Conservation (phyloP, 2,797 vertebrate genomes). For the Eulemur albifrons region DNA sequence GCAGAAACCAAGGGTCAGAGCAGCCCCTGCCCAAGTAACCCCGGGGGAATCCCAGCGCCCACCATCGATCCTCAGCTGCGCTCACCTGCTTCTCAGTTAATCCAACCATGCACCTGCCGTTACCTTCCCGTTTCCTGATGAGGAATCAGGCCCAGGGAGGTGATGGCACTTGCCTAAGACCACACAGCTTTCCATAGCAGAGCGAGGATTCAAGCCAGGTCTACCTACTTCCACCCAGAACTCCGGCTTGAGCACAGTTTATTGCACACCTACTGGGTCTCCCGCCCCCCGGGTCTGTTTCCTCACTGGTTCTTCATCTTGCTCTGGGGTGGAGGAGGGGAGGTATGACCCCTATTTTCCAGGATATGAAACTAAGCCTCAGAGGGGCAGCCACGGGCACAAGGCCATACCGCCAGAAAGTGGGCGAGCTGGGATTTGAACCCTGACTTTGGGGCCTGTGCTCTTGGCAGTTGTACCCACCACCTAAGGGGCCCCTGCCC, state of each 20-base stretch:
- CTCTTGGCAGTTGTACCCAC: neutral
- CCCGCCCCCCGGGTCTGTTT: neutral
- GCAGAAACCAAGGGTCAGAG: neutral
- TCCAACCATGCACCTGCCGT: rapidly evolving
- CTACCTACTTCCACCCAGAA: neutral
- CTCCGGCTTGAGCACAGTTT: neutral
- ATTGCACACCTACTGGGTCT: neutral
- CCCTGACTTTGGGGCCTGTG: neutral
- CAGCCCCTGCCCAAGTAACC: neutral
- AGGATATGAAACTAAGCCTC: neutral
- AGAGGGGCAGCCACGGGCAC: neutral
- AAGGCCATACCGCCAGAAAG: neutral
- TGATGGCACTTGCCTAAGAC: neutral
- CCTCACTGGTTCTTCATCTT: neutral
- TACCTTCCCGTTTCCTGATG: neutral
- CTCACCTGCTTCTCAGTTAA: neutral
- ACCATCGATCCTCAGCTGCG: rapidly evolving
- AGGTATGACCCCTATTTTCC: neutral
- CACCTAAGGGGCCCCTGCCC: neutral
- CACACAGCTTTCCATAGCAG: neutral
- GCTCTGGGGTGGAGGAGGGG: neutral
- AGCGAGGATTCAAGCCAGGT: neutral
- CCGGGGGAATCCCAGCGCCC: too few relatives aligned
- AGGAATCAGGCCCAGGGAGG: neutral
- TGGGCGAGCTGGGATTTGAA: neutral